phyloP scores from a whole-genome alignment of 2,888 invertebrate species.

The Phengaris alcon region DNA sequence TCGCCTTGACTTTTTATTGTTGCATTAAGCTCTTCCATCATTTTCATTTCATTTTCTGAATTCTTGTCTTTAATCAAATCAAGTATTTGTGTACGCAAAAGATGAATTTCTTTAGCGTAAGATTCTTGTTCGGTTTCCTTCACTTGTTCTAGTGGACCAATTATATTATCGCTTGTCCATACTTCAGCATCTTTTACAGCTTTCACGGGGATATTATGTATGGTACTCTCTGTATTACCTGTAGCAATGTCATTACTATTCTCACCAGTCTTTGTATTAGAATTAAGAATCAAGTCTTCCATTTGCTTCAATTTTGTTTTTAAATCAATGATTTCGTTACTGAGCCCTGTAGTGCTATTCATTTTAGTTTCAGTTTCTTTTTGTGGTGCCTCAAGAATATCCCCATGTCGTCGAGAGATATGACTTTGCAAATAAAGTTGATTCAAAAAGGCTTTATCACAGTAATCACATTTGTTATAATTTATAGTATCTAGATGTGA shows the following conservation, averaged over 20 bases:
- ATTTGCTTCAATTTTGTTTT: conserved; percentile 73
- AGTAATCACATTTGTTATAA: conserved; percentile 80
- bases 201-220: conserved; percentile 35
- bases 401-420: conserved; percentile 78
- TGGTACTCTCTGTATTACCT: neutral
- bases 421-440: conserved; percentile 83
- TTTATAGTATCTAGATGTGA: conserved; percentile 57
- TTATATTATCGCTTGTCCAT: conserved; percentile 52
- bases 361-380: conserved; percentile 48
- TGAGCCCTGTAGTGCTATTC: conserved; percentile 76
- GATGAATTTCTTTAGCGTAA: conserved; percentile 74
- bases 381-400: conserved; percentile 54
- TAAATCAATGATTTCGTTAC: conserved; percentile 64
- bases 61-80: conserved; percentile 58
- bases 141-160: conserved; percentile 72
- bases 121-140: conserved; percentile 76
- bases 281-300: conserved; percentile 50
- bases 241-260: conserved; percentile 33
- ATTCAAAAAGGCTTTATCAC: conserved; percentile 84
- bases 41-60: conserved; percentile 49
- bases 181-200: conserved; percentile 60
- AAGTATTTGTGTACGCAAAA: conserved; percentile 61
- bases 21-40: conserved; percentile 62
- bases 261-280: conserved; percentile 29
- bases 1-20: conserved; percentile 74